Evolutionary conservation across 1,140 invertebrate genomes (phyloP).

Genomic region (Aphelenchoides fujianensis): DNA sequence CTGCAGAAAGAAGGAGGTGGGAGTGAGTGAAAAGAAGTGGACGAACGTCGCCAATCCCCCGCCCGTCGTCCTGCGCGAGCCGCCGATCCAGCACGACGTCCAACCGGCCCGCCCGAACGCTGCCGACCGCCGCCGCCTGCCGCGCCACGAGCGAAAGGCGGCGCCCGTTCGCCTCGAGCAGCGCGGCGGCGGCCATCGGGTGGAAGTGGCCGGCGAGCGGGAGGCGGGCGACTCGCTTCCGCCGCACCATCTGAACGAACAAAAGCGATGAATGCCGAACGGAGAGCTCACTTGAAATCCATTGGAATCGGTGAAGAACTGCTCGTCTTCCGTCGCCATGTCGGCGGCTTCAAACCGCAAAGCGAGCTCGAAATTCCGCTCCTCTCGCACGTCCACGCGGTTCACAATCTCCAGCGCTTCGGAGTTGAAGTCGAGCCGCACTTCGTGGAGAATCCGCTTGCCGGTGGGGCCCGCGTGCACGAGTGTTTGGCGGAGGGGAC

Average conservation of each 20-base stretch:
- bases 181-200: neutral
- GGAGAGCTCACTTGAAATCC: slow-evolving; percentile 72
- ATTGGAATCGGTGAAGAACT: slow-evolving; percentile 87
- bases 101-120: neutral
- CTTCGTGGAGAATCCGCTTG: slow-evolving; percentile 71
- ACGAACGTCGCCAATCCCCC: neutral
- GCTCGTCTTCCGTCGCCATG: slow-evolving; percentile 66
- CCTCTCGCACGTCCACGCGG: slow-evolving; percentile 65
- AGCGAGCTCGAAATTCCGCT: slow-evolving; percentile 62
- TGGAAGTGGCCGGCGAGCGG: neutral
- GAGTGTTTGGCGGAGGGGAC: slow-evolving; percentile 75
- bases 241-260: neutral
- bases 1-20: neutral
- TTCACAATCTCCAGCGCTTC: slow-evolving; percentile 40
- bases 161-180: neutral
- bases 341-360: slow-evolving; percentile 76
- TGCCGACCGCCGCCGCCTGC: neutral
- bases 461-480: slow-evolving; percentile 67
- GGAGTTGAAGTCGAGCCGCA: slow-evolving; percentile 69
- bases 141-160: neutral
- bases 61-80: neutral
- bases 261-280: neutral
- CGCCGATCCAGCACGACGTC: neutral
- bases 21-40: neutral
- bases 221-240: neutral